phyloP scores from a whole-genome alignment of 2,113 vertebrate genomes.

The Pomatorhinus ruficollis region DNA sequence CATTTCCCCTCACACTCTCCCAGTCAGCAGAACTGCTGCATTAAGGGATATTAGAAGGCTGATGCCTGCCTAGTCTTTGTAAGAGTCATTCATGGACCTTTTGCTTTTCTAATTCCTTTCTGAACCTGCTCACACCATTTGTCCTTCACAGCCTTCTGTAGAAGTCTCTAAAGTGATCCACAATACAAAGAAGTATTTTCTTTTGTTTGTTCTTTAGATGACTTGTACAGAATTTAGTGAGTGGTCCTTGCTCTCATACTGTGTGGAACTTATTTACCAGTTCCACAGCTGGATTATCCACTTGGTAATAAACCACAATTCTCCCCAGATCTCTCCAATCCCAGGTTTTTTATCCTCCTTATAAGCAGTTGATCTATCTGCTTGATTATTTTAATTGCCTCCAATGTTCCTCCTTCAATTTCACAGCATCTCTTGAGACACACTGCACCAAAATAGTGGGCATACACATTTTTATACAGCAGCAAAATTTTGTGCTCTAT shows the following conservation, averaged over 20 bases:
- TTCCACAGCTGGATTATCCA: background rate
- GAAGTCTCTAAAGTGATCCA: background rate
- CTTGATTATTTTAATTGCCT: background rate
- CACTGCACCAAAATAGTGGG: background rate
- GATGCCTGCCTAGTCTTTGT: background rate
- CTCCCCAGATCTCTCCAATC: background rate
- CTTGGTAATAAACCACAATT: background rate
- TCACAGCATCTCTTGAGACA: background rate
- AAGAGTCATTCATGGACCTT: background rate
- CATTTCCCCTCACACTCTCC: background rate
- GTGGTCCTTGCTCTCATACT: background rate
- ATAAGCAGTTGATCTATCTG: background rate
- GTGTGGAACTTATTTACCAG: background rate
- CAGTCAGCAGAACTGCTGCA: background rate
- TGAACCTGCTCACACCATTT: background rate
- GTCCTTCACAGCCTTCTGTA: background rate
- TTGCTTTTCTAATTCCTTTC: background rate
- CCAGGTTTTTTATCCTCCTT: background rate
- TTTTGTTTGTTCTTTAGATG: background rate
- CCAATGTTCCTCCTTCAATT: background rate
- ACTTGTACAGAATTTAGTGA: background rate
- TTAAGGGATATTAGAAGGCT: background rate
- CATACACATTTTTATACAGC: background rate
- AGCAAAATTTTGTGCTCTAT: background rate
- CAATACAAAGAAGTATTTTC: background rate